Base-by-base conservation (phyloP, 92 coral and sea anemone species). In the Porites rus region DNA sequence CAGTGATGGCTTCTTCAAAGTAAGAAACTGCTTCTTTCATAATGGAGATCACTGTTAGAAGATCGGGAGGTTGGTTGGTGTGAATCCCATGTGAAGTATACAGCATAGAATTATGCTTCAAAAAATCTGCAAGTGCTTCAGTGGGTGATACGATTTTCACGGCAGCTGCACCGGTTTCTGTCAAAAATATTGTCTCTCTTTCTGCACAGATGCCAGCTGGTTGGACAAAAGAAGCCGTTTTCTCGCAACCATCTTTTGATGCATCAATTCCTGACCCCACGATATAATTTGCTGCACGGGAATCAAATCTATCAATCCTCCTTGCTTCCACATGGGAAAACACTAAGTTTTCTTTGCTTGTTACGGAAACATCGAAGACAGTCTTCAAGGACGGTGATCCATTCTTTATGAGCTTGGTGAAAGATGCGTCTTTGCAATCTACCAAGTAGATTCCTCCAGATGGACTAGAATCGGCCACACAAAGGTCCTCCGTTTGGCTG, bases 371-470 rank as follows among this genome's bases (percentile, higher is more conserved):
- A 62, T 79, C 72, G 74, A 24, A 16, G 6, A 22, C 74, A 5
- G 73, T 62, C 46, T 24, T 24, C 25, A 24, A 24, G 25, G 53
- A 63, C 59, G 72, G 83, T 59, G 83, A 78, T 78, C 60, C 56
- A 25, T 62, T 78, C 72, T 78, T 78, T 78, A 78, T 58, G 11
- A 78, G 59, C 83, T 78, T 78, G 59, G 73, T 78, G 73, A 16
- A 12, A 52, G 81, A 78, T 78, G 73, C 56, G 74, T 62, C 83
- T 60, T 78, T 78, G 83, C 83, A 78, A 78, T 78, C 83, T 59
- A 78, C 83, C 73, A 78, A 62, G 74, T 20, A 78, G 73, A 62
- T 78, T 78, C 83, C 83, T 78, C 83, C 83, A 78, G 73, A 62
- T 53, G 58, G 83, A 78, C 83, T 78, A 31, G 72, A 24, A 78